A percentile compares a stretch with the other conserved stretches of the same genome.
Conservation (phyloP, 2,113 vertebrate species). For the Pongo pygmaeus region DNA sequence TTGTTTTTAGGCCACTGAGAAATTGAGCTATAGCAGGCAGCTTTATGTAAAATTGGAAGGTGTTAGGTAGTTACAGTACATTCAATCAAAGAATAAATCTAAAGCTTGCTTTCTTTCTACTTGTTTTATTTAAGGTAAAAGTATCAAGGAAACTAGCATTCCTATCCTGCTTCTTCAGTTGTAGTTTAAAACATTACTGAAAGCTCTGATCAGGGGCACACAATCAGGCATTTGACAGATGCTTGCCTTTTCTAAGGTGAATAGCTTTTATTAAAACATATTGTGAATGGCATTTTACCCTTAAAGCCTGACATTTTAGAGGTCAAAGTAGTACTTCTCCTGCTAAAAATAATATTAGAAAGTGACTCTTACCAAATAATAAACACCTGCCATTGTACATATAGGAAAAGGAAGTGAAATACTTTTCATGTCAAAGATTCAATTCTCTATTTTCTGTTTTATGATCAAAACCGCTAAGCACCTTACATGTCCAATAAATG, state of each 20-base stretch:
- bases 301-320: conserved; percentile 16
- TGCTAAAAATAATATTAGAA: conserved; percentile 61
- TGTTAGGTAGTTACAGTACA: background rate
- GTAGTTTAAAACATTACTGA: conserved; percentile 58
- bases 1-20: background rate
- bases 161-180: background rate
- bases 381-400: background rate
- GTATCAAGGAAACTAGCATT: background rate
- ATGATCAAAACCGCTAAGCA: conserved; percentile 43
- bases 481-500: conserved; percentile 28
- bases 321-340: conserved; percentile 29
- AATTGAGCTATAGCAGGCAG: background rate
- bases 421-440: conserved; percentile 53
- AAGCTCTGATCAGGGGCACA: conserved; percentile 48
- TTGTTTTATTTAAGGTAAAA: background rate
- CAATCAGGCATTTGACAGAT: conserved; percentile 63
- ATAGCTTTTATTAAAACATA: conserved; percentile 71
- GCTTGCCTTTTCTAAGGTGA: conserved; percentile 76
- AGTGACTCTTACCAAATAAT: conserved; percentile 55
- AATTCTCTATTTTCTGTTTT: conserved; percentile 51
- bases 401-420: conserved; percentile 53
- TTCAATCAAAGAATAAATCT: background rate
- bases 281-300: conserved; percentile 62
- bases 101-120: background rate
- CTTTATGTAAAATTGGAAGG: background rate